These are phyloP conservation scores for Liolophura sinensis DNA, from an alignment of 1,140 invertebrate genomes.

Conservation along the genomic window DNA sequence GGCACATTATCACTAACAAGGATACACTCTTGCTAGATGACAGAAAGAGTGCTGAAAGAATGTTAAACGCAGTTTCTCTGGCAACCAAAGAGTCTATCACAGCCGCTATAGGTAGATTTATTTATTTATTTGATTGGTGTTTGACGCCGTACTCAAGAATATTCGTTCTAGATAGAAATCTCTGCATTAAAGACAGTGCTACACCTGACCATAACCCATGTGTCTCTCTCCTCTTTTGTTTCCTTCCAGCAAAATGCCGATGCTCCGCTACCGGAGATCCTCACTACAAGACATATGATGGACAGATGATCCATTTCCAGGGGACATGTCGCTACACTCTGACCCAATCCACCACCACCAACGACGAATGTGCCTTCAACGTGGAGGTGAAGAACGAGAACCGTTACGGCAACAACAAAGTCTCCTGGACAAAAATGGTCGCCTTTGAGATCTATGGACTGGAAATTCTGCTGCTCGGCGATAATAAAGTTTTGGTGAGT, in stretches of 20 bases:
- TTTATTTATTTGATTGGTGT: too few species aligned
- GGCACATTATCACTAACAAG: too few species aligned
- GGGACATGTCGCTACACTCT: conserved; percentile 36
- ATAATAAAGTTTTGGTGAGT: too few species aligned
- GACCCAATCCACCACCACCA: conserved; percentile 41
- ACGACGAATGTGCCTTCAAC: conserved; percentile 15
- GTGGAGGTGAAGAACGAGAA: conserved; percentile 25
- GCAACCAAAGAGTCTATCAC: too few species aligned
- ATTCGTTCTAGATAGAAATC: too few species aligned
- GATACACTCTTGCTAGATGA: too few species aligned
- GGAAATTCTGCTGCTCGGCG: conserved; percentile 3
- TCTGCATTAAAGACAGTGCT: too few species aligned
- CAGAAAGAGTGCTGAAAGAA: too few species aligned
- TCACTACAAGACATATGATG: conserved; percentile 89
- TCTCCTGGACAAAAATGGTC: conserved; percentile 16
- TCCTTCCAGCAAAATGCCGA: conserved; percentile 71
- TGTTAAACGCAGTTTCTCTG: too few species aligned
- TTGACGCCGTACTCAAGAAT: too few species aligned
- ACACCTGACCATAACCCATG: too few species aligned
- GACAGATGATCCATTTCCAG: conserved; percentile 86
- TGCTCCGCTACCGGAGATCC: conserved; percentile 91
- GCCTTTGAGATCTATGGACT: conserved; percentile 17
- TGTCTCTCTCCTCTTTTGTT: conserved; percentile 2
- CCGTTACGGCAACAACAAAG: conserved; percentile 3
- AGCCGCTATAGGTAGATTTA: too few species aligned